Evolutionary conservation across 2,113 vertebrate species (phyloP), one percentile per base, ranked within the genome.

Genomic region (Desmodus rotundus): DNA sequence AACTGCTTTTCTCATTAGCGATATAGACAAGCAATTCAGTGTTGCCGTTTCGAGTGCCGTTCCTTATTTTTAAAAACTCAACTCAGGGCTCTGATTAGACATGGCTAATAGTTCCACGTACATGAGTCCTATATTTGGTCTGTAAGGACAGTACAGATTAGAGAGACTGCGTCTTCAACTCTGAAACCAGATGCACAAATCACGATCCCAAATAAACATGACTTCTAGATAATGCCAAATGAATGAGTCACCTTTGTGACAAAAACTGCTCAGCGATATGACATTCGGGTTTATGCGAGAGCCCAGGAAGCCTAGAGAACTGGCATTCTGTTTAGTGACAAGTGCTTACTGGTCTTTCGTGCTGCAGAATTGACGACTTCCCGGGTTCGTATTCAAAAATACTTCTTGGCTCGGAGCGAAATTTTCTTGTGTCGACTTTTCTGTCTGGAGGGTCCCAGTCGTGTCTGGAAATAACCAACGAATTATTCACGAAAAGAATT

Each of bases 381-480:
- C 99, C 99, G 0, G 99, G 99, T 97, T 99, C 99, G 6, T 99
- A 99, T 70, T 99, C 99, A 98, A 99, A 99, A 98, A 99, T 99
- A 96, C 99, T 99, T 97, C 99, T 99, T 31, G 99, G 99, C 96
- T 99, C 99, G 4, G 99, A 99, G 0, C 99, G 99, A 96, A 99
- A 99, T 98, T 98, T 99, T 67, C 99, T 98, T 4, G 99, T 99
- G 95, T 99, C 99, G 41, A 99, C 99, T 98, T 99, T 99, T 96
- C 99, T 99, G 98, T 99, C 99, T 4, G 99, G 99, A 80, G 99
- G 99, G 86, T 99, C 99, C 99, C 99, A 99, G 95, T 99, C 99
- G 52, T 99, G 99, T 98, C 99, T 99, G 93, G 41, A 96, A 97
- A 70, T 91, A 93, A 90, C 73, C 45, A 87, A 65, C 36, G 85